Evolutionary conservation across 2,113 vertebrate genomes (phyloP), one percentile per base, ranked within the genome.

Genomic region (Phylloscopus whistleri): DNA sequence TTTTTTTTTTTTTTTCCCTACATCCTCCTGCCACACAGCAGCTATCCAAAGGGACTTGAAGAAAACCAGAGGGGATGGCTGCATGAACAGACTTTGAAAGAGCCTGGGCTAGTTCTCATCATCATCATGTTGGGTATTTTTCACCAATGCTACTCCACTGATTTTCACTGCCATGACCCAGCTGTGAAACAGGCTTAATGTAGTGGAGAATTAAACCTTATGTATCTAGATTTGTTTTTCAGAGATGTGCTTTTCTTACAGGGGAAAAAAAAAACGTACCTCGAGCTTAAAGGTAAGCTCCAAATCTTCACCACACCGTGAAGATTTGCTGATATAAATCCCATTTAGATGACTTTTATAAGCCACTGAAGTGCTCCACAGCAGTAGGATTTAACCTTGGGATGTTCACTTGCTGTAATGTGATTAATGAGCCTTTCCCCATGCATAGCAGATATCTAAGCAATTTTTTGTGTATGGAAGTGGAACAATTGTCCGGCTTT

Each of bases 371-470:
- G 31, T 66, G 60, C 73, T 93, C 66, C 72, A 22, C 60, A 84
- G 88, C 79, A 79, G 74, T 35, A 31, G 89, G 80, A 84, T 93
- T 95, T 97, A 93, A 96, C 94, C 87, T 96, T 97, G 92, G 73
- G 86, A 94, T 91, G 66, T 85, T 97, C 67, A 33, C 55, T 94
- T 91, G 84, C 79, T 92, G 33, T 95, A 84, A 92, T 92, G 68
- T 78, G 95, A 97, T 96, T 96, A 96, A 96, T 96, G 95, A 96
- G 81, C 95, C 85, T 88, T 92, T 93, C 46, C 81, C 80, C 64
- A 51, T 84, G 88, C 91, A 59, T 16, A 95, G 90, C 80, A 89
- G 93, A 90, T 95, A 90, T 90, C 77, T 84, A 89, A 84, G 83
- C 91, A 70, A 74, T 85, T 93, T 94, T 89, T 81, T 93, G 77